phyloP scores from a whole-genome alignment of 2,888 invertebrate genomes.

The Agrotis ipsilon region DNA sequence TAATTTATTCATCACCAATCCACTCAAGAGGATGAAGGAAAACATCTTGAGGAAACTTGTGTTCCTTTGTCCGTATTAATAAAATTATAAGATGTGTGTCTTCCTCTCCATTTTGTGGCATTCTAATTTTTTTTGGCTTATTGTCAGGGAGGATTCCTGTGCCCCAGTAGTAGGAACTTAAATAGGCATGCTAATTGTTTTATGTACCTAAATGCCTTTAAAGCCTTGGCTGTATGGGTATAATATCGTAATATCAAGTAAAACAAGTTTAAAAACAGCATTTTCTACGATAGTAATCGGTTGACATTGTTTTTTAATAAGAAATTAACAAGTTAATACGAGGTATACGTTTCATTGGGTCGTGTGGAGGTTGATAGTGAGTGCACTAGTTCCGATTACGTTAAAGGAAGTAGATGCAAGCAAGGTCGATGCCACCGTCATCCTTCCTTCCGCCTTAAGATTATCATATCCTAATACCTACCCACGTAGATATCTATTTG shows the following conservation, averaged over 20 bases:
- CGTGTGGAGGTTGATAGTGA: constrained; percentile 54
- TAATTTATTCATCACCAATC: background rate
- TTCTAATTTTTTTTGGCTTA: background rate
- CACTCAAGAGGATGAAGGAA: background rate
- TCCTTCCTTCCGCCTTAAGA: constrained; percentile 83
- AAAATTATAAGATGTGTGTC: background rate
- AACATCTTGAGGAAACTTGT: background rate
- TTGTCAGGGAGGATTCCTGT: background rate
- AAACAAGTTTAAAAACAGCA: constrained; percentile 57
- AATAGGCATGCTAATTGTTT: too few species aligned
- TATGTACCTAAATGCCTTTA: background rate
- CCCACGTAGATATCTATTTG: constrained; percentile 4
- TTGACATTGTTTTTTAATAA: constrained; percentile 65
- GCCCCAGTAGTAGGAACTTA: background rate
- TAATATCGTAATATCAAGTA: constrained; percentile 47
- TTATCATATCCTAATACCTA: constrained; percentile 65
- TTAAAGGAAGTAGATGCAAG: constrained; percentile 84
- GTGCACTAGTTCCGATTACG: constrained; percentile 74
- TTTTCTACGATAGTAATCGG: constrained; percentile 51
- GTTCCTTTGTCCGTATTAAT: background rate
- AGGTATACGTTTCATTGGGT: constrained; percentile 69
- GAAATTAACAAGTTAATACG: constrained; percentile 52
- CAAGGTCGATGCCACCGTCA: constrained; percentile 78
- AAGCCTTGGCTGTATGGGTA: constrained; percentile 1
- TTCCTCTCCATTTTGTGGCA: background rate